Evolutionary conservation across 2,888 invertebrate species (phyloP).

Genomic region (Hofmannophila pseudospretella): DNA sequence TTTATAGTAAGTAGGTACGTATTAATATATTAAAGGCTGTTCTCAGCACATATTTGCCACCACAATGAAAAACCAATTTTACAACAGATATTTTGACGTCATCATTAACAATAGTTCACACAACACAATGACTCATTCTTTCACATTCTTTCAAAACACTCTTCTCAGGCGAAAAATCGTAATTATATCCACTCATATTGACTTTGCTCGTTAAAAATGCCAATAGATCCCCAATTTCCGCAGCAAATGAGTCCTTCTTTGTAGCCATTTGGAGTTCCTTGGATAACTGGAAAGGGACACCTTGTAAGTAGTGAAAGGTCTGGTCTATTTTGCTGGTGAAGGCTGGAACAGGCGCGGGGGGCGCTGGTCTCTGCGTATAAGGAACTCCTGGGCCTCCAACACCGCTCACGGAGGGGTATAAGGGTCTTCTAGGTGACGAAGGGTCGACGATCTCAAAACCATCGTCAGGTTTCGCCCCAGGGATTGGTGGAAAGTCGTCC

Average conservation of each 20-base stretch:
- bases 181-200: constrained; percentile 56
- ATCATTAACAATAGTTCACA: too few relatives aligned
- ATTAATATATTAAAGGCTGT: too few relatives aligned
- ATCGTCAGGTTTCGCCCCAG: constrained; percentile 57
- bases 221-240: constrained; percentile 69
- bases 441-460: constrained; percentile 61
- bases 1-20: too few relatives aligned
- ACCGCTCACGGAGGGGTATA: constrained; percentile 57
- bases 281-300: constrained; percentile 75
- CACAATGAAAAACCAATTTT: too few relatives aligned
- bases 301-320: constrained; percentile 69
- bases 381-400: constrained; percentile 22
- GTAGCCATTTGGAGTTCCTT: constrained; percentile 62
- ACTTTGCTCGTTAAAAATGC: constrained; percentile 70
- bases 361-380: constrained; percentile 50
- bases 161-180: constrained; percentile 74
- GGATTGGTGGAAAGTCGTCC: constrained; percentile 64
- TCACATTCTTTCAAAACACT: constrained; percentile 74
- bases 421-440: constrained; percentile 34
- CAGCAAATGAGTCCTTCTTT: constrained; percentile 66
- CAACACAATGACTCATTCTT: too few relatives aligned
- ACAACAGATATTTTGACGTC: too few relatives aligned
- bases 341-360: constrained; percentile 43
- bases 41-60: too few relatives aligned
- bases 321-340: constrained; percentile 27